Conservation (phyloP, 2,797 vertebrate species). For the Carapus acus region DNA sequence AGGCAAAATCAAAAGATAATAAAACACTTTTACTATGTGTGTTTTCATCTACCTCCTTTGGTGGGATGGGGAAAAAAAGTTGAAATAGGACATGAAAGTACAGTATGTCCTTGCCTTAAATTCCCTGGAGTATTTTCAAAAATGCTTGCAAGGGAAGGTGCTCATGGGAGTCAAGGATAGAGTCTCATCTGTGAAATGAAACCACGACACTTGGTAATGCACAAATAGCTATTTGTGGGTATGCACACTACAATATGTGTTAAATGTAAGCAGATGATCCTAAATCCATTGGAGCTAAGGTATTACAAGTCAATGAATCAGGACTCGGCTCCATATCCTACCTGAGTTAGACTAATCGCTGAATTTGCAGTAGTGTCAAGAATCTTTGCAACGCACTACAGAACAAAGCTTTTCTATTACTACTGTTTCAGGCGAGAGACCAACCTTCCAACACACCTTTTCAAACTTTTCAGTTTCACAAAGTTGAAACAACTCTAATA, state of each 20-base stretch:
- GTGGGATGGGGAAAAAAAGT: neutral
- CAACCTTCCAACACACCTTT: too few relatives aligned
- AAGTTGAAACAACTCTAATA: too few relatives aligned
- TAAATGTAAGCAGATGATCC: neutral
- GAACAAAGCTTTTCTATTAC: too few relatives aligned
- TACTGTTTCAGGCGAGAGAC: too few relatives aligned
- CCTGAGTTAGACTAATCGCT: neutral
- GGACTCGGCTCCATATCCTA: neutral
- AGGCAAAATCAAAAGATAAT: neutral
- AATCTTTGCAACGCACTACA: too few relatives aligned
- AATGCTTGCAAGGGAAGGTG: neutral
- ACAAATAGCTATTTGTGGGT: neutral
- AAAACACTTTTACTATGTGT: neutral
- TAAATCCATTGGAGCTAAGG: neutral
- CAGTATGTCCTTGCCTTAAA: constrained; percentile 3
- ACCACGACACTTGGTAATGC: neutral
- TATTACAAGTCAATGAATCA: too few relatives aligned
- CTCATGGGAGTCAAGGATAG: neutral
- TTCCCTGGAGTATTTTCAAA: neutral
- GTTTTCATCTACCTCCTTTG: neutral
- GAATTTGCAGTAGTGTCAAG: too few relatives aligned
- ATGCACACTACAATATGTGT: neutral
- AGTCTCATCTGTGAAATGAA: neutral
- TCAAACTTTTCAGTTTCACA: too few relatives aligned
- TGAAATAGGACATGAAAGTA: neutral